Conservation (phyloP, 37 sponge, comb jelly and placozoan species). For the Tethya wilhelma region DNA sequence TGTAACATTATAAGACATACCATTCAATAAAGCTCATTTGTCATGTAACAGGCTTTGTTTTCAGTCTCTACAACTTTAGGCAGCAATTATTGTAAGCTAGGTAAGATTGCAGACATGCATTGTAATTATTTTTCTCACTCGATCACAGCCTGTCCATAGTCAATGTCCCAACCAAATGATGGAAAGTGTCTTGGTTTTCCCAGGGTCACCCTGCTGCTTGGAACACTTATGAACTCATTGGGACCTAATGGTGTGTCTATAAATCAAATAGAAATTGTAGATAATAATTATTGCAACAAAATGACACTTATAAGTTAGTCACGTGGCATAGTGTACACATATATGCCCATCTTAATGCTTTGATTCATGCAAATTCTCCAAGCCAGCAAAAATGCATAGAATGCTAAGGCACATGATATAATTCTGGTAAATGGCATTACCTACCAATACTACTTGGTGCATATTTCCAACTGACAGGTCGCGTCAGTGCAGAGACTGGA, state of each 20-base stretch:
- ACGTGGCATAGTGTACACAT: background rate
- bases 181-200: slow-evolving; percentile 89
- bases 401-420: background rate
- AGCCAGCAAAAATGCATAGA: background rate
- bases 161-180: slow-evolving; percentile 94
- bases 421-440: background rate
- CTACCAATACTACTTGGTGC: slow-evolving; percentile 63
- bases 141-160: slow-evolving; percentile 72
- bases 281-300: background rate
- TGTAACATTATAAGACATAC: background rate
- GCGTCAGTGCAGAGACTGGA: slow-evolving; percentile 65
- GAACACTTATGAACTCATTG: slow-evolving; percentile 72
- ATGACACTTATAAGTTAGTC: background rate
- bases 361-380: background rate
- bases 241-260: slow-evolving; percentile 51
- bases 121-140: slow-evolving; percentile 51
- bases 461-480: slow-evolving; percentile 84
- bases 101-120: no score
- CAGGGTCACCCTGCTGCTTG: slow-evolving; percentile 50
- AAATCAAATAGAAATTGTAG: background rate
- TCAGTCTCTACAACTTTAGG: background rate
- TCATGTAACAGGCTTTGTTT: background rate
- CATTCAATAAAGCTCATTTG: background rate
- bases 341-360: background rate
- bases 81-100: background rate